Base-by-base conservation (phyloP, 2,888 invertebrate genomes). In the Microplitis manilae region DNA sequence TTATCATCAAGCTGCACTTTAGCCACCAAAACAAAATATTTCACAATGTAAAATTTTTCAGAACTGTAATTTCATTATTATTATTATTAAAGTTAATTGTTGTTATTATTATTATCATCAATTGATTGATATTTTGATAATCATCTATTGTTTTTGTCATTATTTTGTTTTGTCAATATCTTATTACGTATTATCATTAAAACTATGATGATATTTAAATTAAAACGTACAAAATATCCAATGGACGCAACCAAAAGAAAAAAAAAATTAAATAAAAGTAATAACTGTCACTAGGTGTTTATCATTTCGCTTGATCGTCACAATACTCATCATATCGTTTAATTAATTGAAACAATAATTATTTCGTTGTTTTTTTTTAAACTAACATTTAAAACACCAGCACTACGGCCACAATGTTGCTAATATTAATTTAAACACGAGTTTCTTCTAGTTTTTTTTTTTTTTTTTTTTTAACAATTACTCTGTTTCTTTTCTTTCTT, bases 1-100 rank as follows among this genome's bases (percentile, higher is more conserved):
- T 50, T 13, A 8, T 50, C 13, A 50, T 50, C 50, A 50, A 50
- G 77, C 79, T 78, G 80, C 81, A 81, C 80, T 80, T 79, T 17
- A 72, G 74, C 77, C 81, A 79, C 79, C 64, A 77, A 39, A 50
- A 71, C 62, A 39, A 50, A 50, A 50, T 50, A 50, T 13, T 50
- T 38, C 41, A 61, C 15, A 50, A 50, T 50, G 4, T 13, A 50
- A 50, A 50, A 50, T 50, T 50, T 50, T 50, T 50, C 30, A 50
- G 50, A 50, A 50, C 50, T 13, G 13, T 50, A 50, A 13, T 13
- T 50, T 50, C 9, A 50, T 13, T 50, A 13, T 50, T 50, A 13
- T 50, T 50, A 50, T 50, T 50, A 50, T 8, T 50, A 50, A 13
- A 13, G 13, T 50, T 41, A 41, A 41, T 50, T 50, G 0, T 8